phyloP scores from a whole-genome alignment of 2,797 vertebrate genomes.

The Prionace glauca region DNA sequence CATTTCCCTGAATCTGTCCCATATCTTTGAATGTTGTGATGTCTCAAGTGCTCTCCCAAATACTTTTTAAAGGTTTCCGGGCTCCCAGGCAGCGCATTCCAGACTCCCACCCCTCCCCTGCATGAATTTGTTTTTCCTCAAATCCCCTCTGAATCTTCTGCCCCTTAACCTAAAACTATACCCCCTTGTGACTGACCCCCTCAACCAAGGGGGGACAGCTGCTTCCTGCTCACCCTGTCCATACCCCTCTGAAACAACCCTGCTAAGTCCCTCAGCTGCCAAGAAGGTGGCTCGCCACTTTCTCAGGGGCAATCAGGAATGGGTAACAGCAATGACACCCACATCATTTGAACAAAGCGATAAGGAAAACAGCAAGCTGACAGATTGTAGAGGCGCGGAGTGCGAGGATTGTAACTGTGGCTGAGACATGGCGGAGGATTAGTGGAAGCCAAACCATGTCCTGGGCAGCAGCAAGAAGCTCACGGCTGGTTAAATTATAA shows the following conservation, averaged over 20 bases:
- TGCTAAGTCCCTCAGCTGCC: neutral
- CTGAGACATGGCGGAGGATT: neutral
- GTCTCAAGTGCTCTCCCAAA: too few species aligned
- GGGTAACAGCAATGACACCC: neutral
- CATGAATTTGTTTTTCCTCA: too few species aligned
- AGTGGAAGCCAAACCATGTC: neutral
- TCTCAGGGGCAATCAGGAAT: neutral
- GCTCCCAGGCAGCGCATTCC: too few species aligned
- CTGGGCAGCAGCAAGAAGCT: neutral
- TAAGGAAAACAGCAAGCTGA: neutral
- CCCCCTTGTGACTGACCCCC: too few species aligned
- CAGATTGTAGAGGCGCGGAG: neutral
- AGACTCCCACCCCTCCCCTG: too few species aligned
- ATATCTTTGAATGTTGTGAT: too few species aligned
- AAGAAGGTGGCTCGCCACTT: neutral
- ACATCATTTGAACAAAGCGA: neutral
- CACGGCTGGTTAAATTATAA: neutral
- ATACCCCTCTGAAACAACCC: neutral
- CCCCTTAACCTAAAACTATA: too few species aligned
- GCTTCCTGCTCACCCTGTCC: too few species aligned
- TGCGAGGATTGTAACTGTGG: neutral
- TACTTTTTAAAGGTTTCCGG: too few species aligned
- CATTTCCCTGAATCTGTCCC: too few species aligned
- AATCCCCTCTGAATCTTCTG: too few species aligned
- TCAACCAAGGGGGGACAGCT: too few species aligned